Evolutionary conservation across 1,140 invertebrate species (phyloP).

Genomic region (Pararge aegeria): DNA sequence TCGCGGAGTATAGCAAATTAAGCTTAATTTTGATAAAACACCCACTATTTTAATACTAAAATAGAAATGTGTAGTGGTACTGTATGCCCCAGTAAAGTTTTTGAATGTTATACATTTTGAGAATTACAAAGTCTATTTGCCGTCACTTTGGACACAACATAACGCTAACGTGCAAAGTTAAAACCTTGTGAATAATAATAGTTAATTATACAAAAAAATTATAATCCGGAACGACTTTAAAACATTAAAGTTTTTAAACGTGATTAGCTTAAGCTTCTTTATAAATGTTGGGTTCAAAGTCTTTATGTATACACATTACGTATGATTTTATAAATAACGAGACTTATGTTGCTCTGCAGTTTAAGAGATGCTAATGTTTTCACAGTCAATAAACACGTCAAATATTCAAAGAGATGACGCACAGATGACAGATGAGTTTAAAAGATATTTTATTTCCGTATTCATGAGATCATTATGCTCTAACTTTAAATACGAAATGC

Average conservation of each 20-base stretch:
- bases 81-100: too few species aligned
- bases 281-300: constrained; percentile 25
- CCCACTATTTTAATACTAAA: too few species aligned
- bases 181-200: not conserved
- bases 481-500: too few species aligned
- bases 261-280: not conserved
- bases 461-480: too few species aligned
- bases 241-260: not conserved
- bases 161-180: not conserved
- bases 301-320: constrained; percentile 13
- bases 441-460: constrained; percentile 24
- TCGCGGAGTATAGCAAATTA: too few species aligned
- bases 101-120: too few species aligned
- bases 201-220: not conserved
- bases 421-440: constrained; percentile 5
- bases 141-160: too few species aligned
- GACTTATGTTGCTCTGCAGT: not conserved
- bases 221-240: constrained; percentile 3
- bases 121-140: too few species aligned
- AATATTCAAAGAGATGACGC: constrained; percentile 29
- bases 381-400: constrained; percentile 27
- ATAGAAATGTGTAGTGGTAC: too few species aligned
- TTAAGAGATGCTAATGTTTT: constrained; percentile 16
- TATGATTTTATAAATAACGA: not conserved
- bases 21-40: too few species aligned